Percentiles rank a stretch among this genome's conserved stretches.
phyloP scores from a whole-genome alignment of 1,140 invertebrate species.

The Drosophila virilis region DNA sequence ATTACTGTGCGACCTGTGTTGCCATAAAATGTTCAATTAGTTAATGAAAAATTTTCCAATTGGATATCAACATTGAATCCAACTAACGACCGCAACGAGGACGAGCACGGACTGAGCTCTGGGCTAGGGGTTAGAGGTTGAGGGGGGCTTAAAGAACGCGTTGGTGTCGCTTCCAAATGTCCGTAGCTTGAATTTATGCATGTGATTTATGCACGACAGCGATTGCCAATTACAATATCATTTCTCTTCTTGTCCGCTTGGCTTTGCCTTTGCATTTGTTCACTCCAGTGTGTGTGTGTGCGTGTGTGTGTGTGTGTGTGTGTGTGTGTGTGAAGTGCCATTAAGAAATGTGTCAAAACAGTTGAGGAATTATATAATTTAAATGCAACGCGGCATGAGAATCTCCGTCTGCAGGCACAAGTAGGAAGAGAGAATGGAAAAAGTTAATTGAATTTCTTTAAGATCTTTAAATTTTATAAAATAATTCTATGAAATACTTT shows the following conservation, averaged over 20 bases:
- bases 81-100: slow-evolving; percentile 59
- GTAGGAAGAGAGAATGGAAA: neutral
- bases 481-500: too few relatives aligned
- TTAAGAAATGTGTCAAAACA: slow-evolving; percentile 81
- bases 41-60: slow-evolving; percentile 82
- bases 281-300: slow-evolving; percentile 19
- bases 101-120: neutral
- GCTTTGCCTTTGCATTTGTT: slow-evolving; percentile 50
- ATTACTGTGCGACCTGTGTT: slow-evolving; percentile 31
- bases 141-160: slow-evolving; percentile 10
- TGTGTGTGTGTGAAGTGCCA: slow-evolving; percentile 63
- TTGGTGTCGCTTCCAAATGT: slow-evolving; percentile 61
- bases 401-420: slow-evolving; percentile 13
- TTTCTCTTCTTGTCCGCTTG: slow-evolving; percentile 71
- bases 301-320: slow-evolving; percentile 17
- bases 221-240: slow-evolving; percentile 82
- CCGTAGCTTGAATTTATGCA: slow-evolving; percentile 75
- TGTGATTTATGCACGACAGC: slow-evolving; percentile 80
- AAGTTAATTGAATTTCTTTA: neutral
- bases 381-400: slow-evolving; percentile 32
- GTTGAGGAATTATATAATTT: slow-evolving; percentile 77
- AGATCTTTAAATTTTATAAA: neutral
- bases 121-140: neutral
- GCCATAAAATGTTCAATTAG: slow-evolving; percentile 82
- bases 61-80: slow-evolving; percentile 76